Evolutionary conservation across 2,888 invertebrate species (phyloP).

Genomic region (Cyclophora punctaria): DNA sequence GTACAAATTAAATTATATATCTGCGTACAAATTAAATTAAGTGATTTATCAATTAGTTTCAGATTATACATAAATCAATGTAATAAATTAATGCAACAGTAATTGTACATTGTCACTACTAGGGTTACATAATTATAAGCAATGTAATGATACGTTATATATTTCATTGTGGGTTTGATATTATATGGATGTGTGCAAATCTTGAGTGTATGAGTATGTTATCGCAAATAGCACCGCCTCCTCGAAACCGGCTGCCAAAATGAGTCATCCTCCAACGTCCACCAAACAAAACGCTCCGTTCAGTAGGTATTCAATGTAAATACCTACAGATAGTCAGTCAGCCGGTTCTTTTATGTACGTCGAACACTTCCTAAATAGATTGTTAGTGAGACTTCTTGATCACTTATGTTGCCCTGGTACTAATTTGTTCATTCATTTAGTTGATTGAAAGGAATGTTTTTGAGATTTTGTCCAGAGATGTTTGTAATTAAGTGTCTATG

Average conservation of each 20-base stretch:
- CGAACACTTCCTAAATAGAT: constrained; percentile 19
- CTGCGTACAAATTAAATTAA: too few species aligned
- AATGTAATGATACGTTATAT: constrained; percentile 22
- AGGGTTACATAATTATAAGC: too few species aligned
- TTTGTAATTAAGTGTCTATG: neutral
- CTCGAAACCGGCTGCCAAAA: constrained; percentile 62
- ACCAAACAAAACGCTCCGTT: constrained; percentile 19
- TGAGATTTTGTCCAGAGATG: constrained; percentile 1
- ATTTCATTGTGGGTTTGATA: too few species aligned
- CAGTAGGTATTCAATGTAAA: constrained; percentile 12
- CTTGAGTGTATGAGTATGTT: constrained; percentile 25
- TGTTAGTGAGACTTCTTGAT: constrained; percentile 22
- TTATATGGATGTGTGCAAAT: constrained; percentile 36
- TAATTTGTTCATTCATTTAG: constrained; percentile 33
- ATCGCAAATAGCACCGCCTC: constrained; percentile 60
- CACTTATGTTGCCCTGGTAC: constrained; percentile 35
- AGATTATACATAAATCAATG: too few species aligned
- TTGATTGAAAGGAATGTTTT: constrained; percentile 25
- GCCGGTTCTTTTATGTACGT: constrained; percentile 8
- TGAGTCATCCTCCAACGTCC: constrained; percentile 43
- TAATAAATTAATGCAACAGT: too few species aligned
- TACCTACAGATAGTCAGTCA: constrained; percentile 6
- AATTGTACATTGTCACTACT: too few species aligned
- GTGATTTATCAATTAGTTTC: too few species aligned
- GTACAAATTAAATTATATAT: too few species aligned